phyloP scores from a whole-genome alignment of 2,113 vertebrate species.

The Bufo gargarizans region DNA sequence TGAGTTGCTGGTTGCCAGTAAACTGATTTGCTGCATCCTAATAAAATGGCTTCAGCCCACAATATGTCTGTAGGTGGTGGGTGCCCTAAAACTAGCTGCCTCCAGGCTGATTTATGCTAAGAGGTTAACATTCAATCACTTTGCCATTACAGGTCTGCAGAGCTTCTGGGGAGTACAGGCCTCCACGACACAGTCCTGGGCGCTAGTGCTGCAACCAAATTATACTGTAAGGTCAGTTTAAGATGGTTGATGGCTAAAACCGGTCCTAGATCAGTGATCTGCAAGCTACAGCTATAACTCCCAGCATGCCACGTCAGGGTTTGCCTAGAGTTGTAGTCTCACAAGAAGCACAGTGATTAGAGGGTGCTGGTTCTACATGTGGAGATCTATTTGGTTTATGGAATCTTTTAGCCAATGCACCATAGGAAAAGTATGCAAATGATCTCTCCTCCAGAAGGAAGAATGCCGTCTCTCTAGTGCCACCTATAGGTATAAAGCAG shows the following conservation, averaged over 20 bases:
- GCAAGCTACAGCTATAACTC: neutral
- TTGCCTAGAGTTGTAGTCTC: neutral
- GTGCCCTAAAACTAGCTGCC: neutral
- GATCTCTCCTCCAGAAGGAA: neutral
- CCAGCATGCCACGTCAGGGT: neutral
- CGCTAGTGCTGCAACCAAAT: neutral
- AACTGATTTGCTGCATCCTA: neutral
- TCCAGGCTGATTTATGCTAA: neutral
- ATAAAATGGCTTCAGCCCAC: constrained; percentile 6
- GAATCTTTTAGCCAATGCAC: neutral
- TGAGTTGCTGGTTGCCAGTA: neutral
- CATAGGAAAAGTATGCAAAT: neutral
- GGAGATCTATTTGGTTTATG: neutral
- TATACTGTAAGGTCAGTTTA: neutral
- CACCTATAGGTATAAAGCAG: neutral
- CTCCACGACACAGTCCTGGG: neutral
- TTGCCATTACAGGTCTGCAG: neutral
- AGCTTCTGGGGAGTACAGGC: neutral
- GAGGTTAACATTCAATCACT: neutral
- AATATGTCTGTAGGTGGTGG: neutral
- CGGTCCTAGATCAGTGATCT: neutral
- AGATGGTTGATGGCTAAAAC: neutral
- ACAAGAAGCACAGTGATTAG: neutral
- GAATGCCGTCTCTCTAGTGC: neutral
- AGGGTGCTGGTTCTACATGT: neutral